These are phyloP conservation scores for Tachycineta bicolor DNA, from an alignment of 2,113 vertebrate genomes.

Conservation along the genomic window DNA sequence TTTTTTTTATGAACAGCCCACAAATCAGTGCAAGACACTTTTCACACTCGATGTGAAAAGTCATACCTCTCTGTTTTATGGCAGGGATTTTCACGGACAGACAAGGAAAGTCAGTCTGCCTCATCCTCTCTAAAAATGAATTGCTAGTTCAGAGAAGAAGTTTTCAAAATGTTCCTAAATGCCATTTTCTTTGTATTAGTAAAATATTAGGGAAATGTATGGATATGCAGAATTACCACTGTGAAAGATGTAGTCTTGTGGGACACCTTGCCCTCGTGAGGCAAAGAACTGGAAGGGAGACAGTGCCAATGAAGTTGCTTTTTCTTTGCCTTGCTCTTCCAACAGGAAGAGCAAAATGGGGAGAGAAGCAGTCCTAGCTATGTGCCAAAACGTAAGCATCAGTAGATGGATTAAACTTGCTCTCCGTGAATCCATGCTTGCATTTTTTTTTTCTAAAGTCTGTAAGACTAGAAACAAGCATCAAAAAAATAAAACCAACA, in stretches of 20 bases:
- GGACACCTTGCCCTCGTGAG: background rate
- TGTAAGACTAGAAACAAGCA: background rate
- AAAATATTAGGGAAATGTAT: background rate
- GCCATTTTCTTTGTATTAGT: background rate
- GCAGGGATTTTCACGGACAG: background rate
- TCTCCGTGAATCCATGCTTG: background rate
- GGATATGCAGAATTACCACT: background rate
- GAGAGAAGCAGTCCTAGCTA: background rate
- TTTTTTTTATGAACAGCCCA: constrained; percentile 11
- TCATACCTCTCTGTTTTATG: background rate
- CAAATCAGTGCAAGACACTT: background rate
- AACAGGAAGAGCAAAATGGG: background rate
- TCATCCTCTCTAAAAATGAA: background rate
- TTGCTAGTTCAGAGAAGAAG: background rate
- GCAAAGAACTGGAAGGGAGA: background rate
- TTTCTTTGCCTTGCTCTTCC: background rate
- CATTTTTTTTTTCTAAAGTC: background rate
- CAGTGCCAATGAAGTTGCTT: background rate
- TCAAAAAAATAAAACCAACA: background rate
- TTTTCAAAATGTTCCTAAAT: background rate
- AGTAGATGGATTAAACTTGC: background rate
- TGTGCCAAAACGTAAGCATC: rapidly evolving
- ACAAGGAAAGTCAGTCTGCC: background rate
- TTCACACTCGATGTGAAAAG: background rate
- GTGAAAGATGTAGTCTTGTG: background rate